Evolutionary conservation across 2,113 vertebrate species (phyloP), one percentile per base, ranked within the genome.

Genomic region (Nanorana parkeri): DNA sequence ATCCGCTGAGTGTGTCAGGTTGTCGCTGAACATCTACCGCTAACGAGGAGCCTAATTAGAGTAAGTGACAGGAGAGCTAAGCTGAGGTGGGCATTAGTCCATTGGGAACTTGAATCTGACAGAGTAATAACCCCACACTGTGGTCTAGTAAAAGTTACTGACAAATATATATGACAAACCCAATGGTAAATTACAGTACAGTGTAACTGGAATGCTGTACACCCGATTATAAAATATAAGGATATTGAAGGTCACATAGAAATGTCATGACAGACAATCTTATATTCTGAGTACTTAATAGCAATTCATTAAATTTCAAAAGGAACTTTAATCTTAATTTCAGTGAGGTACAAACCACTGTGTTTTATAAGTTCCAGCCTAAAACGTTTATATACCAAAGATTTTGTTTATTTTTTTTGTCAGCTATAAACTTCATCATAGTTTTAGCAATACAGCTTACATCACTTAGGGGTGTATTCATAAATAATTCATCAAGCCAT

Each of bases 1-100:
- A 79, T 69, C 36, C n/a, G 71, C 71, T 56, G 61, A 41, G 65
- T 74, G 64, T 82, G 61, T 67, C 61, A 75, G 61, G 26, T 41
- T 82, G 80, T 67, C 52, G n/a, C 79, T 74, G 56, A 81, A 55
- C 55, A 29, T 82, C 51, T 56, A 8, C 19, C 15, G 69, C 61
- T 81, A 81, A 81, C 47, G 20, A 74, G 79, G 47, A 74, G 58
- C 17, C 80, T 75, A 67, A 82, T 74, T 56, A 69, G 58, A 56
- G 58, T 20, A 5, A 58, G 28, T 58, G 63, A 68, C 51, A 58
- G 32, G 28, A 75, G 29, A 63, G 61, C 20, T 41, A 58, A 32
- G n/a, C 26, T 24, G 71, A 82, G 61, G 71, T 56, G 51, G 71
- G 51, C 61, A 56, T 63, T n/a, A 67, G 71, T 47, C 63, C 23